Evolutionary conservation across 2,888 invertebrate species (phyloP), one percentile per base, ranked within the genome.

Genomic region (Ceratothoa steindachneri): DNA sequence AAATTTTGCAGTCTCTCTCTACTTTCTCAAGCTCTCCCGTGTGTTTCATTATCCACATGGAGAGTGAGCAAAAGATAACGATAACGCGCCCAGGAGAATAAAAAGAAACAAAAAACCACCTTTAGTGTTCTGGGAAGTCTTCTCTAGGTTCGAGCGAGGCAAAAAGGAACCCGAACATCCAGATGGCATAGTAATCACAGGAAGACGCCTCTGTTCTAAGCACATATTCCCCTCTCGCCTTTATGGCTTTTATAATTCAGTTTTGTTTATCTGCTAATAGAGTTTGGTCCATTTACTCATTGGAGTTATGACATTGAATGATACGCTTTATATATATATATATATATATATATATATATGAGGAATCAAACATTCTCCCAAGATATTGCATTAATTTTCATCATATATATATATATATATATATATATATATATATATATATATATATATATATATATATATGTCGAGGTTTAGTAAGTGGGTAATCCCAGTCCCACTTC

Each of bases 241-340:
- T 60, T 60, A 60, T 60, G 60, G 12, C 22, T 60, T 60, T 60
- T 60, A 60, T 60, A 60, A 60, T 60, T 60, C 24, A 60, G 3
- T 60, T 60, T 60, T 60, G 27, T 60, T 60, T 60, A 60, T 60
- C 60, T 60, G 60, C 24, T 60, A 22, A 60, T 60, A 60, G 60
- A 60, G 60, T 24, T 60, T 60, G 15, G 60, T 60, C 60, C 27
- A n/a, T 60, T 60, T 60, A 60, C 24, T n/a, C 60, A 4, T n/a
- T 24, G 24, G 60, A n/a, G 60, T 60, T 60, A 60, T 7, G 60
- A 60, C 60, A 60, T 60, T 24, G 60, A n/a, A 41, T 15, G 41
- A 41, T 41, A 41, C 15, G 15, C 15, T 9, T 41, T 60, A 60
- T 60, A 60, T 60, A 60, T 60, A 60, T 60, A 60, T 60, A 51